Percentiles rank a stretch among this genome's conserved stretches.
Conservation (phyloP, 2,888 invertebrate species). For the Augochlorella aurata region DNA sequence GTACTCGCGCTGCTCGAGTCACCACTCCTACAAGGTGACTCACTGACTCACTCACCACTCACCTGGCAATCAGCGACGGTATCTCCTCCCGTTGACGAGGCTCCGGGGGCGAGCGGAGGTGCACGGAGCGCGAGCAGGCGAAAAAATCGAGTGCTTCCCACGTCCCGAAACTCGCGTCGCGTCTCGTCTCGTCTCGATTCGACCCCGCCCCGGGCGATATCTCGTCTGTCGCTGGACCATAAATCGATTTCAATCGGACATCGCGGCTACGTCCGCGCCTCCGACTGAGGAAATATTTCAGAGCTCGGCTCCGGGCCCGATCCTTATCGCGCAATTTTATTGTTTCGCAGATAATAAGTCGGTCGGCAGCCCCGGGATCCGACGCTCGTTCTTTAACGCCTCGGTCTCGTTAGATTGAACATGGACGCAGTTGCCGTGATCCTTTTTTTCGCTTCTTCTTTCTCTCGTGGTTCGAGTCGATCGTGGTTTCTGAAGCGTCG, state of each 20-base stretch:
- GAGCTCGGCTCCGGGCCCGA: constrained; percentile 13
- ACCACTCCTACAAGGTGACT: constrained; percentile 69
- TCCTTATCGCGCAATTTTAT: constrained; percentile 47
- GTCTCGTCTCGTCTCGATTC: constrained; percentile 61
- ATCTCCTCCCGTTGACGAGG: constrained; percentile 30
- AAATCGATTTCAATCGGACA: constrained; percentile 67
- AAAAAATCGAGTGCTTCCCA: constrained; percentile 69
- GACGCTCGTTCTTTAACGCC: constrained; percentile 20
- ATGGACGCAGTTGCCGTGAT: constrained; percentile 7
- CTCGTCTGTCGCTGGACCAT: constrained; percentile 61
- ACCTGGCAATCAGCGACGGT: constrained; percentile 56
- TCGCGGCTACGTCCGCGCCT: constrained; percentile 40
- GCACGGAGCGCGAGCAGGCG: constrained; percentile 15
- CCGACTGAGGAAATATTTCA: constrained; percentile 43
- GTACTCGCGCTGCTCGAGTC: constrained; percentile 53
- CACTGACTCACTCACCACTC: constrained; percentile 71
- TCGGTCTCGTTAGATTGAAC: constrained; percentile 33
- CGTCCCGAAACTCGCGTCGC: constrained; percentile 67
- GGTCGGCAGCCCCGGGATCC: constrained; percentile 14
- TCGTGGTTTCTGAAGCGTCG: neutral
- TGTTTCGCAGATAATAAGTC: constrained; percentile 54
- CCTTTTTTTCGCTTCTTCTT: neutral
- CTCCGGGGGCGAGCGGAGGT: constrained; percentile 17
- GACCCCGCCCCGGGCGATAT: constrained; percentile 71
- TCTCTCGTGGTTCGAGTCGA: neutral